Conservation (phyloP, 2,113 vertebrate species). For the Nothocercus nigrocapillus region DNA sequence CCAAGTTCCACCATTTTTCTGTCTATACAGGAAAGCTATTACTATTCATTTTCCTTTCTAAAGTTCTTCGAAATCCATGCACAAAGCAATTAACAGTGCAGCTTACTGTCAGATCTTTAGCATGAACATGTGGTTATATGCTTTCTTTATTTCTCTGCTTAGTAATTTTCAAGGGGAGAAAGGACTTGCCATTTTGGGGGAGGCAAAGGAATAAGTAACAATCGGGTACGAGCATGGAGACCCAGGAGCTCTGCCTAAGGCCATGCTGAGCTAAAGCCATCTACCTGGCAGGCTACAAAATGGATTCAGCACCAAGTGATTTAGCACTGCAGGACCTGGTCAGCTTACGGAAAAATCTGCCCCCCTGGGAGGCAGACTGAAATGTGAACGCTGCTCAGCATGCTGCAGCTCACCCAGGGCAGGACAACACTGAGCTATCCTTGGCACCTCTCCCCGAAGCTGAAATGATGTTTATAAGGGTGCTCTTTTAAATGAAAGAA, state of each 20-base stretch:
- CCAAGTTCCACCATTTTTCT: neutral
- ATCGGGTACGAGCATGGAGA: neutral
- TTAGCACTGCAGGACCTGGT: neutral
- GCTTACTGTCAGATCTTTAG: neutral
- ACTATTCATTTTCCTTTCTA: neutral
- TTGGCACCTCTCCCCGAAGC: fast-evolving
- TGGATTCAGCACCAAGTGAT: neutral
- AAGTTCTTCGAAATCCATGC: neutral
- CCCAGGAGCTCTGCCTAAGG: neutral
- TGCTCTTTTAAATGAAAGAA: neutral
- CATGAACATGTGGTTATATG: neutral
- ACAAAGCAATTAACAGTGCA: neutral
- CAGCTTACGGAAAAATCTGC: neutral
- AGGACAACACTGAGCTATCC: neutral
- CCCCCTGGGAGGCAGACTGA: neutral
- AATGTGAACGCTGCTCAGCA: neutral
- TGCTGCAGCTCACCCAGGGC: neutral
- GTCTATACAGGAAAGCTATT: neutral
- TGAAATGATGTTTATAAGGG: slow-evolving; percentile 17
- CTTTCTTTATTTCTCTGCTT: neutral
- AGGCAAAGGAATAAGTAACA: neutral
- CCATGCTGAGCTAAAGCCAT: fast-evolving
- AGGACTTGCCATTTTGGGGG: neutral
- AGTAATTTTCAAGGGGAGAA: neutral
- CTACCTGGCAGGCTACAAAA: neutral